Base-by-base conservation (phyloP, 2,888 invertebrate genomes). In the Brenthis ino region DNA sequence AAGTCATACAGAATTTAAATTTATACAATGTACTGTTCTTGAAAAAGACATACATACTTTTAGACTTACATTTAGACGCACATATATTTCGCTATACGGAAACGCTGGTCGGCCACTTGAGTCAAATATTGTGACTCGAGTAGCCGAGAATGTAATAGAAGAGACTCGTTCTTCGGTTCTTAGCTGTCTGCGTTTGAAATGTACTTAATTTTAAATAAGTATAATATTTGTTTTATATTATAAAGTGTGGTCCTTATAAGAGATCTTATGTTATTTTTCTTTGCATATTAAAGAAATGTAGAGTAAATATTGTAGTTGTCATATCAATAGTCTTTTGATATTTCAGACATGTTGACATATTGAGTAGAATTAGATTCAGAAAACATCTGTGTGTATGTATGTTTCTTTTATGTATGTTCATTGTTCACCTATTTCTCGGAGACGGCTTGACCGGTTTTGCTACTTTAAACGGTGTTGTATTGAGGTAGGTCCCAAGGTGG, bases 101-200 rank as follows among this genome's bases (percentile, higher is more conserved):
- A 60, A 58, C 60, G 60, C 16, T 28, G 54, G 66, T 66, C 60
- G 48, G 54, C 58, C 54, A 66, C 50, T 66, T 60, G 54, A 54
- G 54, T 28, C 51, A 60, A 66, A 66, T 66, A 60, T 66, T 43
- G 55, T 48, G 33, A 66, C 33, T 60, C 54, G 13, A 66, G 60
- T 60, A 28, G 47, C 47, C 16, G 66, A 66, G 66, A 55, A 51
- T 28, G 60, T 60, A 60, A 66, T 47, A 66, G 43, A 33, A 51
- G n/a, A 53, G 24, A n/a, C n/a, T 60, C 20, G 20, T 57, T 53
- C 47, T 66, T n/a, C 43, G 20, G 37, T 63, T 33, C 13, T 53
- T 20, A 33, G 16, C 28, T 60, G 20, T 60, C 8, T 28, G 0
- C 28, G 28, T 3, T 60, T 60, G 1, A 28, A 50, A 48, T 60